Base-by-base conservation (phyloP, 2,888 invertebrate genomes). In the Sinotaia quadrata region DNA sequence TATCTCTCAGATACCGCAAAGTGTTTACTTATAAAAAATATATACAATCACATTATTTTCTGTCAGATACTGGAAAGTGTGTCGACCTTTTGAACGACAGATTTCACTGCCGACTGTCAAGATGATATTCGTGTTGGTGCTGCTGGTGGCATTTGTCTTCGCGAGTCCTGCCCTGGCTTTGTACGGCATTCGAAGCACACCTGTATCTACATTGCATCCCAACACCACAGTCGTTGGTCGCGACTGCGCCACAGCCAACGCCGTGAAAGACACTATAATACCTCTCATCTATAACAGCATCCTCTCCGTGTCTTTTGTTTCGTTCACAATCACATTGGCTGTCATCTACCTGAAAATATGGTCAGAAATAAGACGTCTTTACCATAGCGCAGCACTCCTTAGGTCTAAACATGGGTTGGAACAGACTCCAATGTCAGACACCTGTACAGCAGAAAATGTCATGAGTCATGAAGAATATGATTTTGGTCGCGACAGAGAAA, bases 231-330 rank as follows among this genome's bases (percentile, higher is more conserved):
- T 47, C 47, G 18, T 18, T 0, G 67, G 52, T 1, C 72, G 66
- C 24, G 82, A 83, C 66, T 84, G 84, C 52, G 79, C 80, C 58
- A 76, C 77, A 7, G 73, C 76, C 12, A 75, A 80, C 57, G 67
- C 67, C 5, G 62, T 71, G 12, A 69, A 61, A 5, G 71, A 68
- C 49, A 76, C 76, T 8, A 18, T 73, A 0, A 76, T 75, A 34
- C 78, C 81, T 8, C 72, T 77, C 41, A 52, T 76, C 7, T 81
- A 79, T 66, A 80, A 80, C 66, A 58, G 61, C 5, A 37, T 78
- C 4, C 72, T 80, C n/a, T 78, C 79, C 52, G 15, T 80, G 0
- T 54, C 71, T 15, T 83, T 82, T 49, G 34, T 81, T 21, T 34
- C 73, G 0, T 68, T 75, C 7, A 72, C 76, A 0, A 51, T 73